Percentiles rank a stretch among this genome's conserved stretches.
Evolutionary conservation across 2,888 invertebrate genomes (phyloP).

Genomic region (Archaeoteleia sp.): DNA sequence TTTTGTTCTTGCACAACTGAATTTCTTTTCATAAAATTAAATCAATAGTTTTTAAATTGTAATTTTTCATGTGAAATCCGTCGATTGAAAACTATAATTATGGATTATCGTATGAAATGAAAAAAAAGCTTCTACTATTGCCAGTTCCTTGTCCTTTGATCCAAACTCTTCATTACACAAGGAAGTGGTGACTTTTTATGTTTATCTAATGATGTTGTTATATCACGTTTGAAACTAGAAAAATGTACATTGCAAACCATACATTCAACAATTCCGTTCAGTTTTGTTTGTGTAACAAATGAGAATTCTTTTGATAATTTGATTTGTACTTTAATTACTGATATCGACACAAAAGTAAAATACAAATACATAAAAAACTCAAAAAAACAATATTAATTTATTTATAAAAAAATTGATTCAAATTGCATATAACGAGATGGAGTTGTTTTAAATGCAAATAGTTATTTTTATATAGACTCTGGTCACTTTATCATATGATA

Average conservation of each 20-base stretch:
- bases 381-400: too few species aligned
- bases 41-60: constrained; percentile 41
- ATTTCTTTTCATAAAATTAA: constrained; percentile 26
- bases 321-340: too few species aligned
- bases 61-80: constrained; percentile 55
- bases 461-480: too few species aligned
- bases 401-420: too few species aligned
- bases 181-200: neutral
- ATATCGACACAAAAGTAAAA: too few species aligned
- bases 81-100: constrained; percentile 56
- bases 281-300: neutral
- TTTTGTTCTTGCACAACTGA: constrained; percentile 7
- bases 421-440: too few species aligned
- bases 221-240: neutral
- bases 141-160: constrained; percentile 49
- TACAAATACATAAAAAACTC: too few species aligned
- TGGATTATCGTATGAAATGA: constrained; percentile 58
- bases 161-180: constrained; percentile 8
- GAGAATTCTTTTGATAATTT: neutral
- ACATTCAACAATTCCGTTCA: neutral
- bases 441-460: too few species aligned
- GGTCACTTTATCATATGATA: too few species aligned
- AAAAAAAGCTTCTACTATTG: constrained; percentile 54
- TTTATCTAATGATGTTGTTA: neutral
- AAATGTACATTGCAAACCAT: neutral